Percentiles rank a stretch among this genome's conserved stretches.
These are phyloP conservation scores for Drosophila truncata DNA, from an alignment of 1,140 invertebrate genomes.

Conservation along the genomic window DNA sequence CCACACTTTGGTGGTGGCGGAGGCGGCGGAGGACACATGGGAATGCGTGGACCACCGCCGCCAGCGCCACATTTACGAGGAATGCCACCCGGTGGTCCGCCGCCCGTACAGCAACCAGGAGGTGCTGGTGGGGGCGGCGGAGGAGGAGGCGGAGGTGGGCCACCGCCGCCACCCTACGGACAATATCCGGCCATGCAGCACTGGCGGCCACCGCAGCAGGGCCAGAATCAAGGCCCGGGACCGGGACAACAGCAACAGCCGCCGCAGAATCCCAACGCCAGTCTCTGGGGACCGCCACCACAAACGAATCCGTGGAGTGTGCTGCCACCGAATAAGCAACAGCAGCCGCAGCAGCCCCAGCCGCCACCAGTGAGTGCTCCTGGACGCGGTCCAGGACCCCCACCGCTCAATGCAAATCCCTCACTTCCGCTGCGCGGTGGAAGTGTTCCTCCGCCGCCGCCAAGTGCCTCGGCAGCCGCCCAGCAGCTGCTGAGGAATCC, in stretches of 20 bases:
- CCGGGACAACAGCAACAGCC: constrained; percentile 43
- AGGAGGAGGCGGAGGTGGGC: constrained; percentile 37
- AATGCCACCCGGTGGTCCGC: constrained; percentile 47
- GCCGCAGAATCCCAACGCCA: constrained; percentile 80
- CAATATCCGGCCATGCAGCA: constrained; percentile 73
- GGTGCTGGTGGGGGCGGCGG: constrained; percentile 8
- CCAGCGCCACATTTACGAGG: constrained; percentile 63
- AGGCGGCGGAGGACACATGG: constrained; percentile 61
- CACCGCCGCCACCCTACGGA: constrained; percentile 65
- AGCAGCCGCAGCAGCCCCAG: constrained; percentile 50
- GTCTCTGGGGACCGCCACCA: constrained; percentile 81
- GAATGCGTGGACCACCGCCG: constrained; percentile 71
- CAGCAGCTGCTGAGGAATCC: constrained; percentile 73
- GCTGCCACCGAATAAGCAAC: constrained; percentile 73
- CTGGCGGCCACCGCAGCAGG: constrained; percentile 70
- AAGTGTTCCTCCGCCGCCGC: constrained; percentile 70
- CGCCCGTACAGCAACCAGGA: constrained; percentile 27
- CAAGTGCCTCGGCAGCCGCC: constrained; percentile 50
- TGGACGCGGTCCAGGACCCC: constrained; percentile 58
- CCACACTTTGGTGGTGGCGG: constrained; percentile 65
- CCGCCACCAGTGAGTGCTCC: constrained; percentile 54
- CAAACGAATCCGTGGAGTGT: constrained; percentile 84
- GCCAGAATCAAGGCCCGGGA: constrained; percentile 35
- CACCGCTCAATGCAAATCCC: constrained; percentile 46
- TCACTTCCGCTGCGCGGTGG: constrained; percentile 67